Evolutionary conservation across 2,797 vertebrate genomes (phyloP), one percentile per base, ranked within the genome.

Genomic region (Pseudochirops corinnae): DNA sequence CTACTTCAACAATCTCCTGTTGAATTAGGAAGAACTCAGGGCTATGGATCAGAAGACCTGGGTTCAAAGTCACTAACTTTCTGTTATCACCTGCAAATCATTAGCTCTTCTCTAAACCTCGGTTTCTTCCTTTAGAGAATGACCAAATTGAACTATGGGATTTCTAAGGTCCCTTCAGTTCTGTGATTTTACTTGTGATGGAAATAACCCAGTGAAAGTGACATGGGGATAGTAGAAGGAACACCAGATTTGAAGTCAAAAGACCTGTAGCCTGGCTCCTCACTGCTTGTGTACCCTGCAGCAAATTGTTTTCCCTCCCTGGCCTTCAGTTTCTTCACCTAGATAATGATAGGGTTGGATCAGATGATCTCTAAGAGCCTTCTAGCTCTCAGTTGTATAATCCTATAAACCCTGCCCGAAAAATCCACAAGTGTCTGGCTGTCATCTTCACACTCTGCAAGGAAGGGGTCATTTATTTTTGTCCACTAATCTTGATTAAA

Each of bases 401-500:
- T 87, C 21, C 33, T 82, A 82, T 46, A 87, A 11, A 87, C 9
- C 21, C 39, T 87, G 24, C 21, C 74, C 1, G 3, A 16, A 46
- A 33, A 18, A 50, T 46, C 33, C 12, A 1, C 4, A 52, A 56
- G 62, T 2, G 13, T 46, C 12, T 3, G 39, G 29, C 5, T 1
- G 24, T 91, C 13, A 0, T 46, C 62, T 74, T 93, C 58, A 29
- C 21, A 39, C 31, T 90, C 55, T 33, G 1, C 9, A 62, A 55
- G 7, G n/a, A 12, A 93, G 2, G 53, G 29, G 0, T 50, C 55
- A 6, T 94, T 97, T 56, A 53, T 82, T 93, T 93, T 82, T 50
- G 55, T 53, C 92, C 24, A 56, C 67, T 29, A 5, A 31, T 94
- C 92, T 92, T 90, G 92, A 92, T 93, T 56, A 91, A 90, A 93